Evolutionary conservation across 2,113 vertebrate genomes (phyloP).

Genomic region (Canis aureus): DNA sequence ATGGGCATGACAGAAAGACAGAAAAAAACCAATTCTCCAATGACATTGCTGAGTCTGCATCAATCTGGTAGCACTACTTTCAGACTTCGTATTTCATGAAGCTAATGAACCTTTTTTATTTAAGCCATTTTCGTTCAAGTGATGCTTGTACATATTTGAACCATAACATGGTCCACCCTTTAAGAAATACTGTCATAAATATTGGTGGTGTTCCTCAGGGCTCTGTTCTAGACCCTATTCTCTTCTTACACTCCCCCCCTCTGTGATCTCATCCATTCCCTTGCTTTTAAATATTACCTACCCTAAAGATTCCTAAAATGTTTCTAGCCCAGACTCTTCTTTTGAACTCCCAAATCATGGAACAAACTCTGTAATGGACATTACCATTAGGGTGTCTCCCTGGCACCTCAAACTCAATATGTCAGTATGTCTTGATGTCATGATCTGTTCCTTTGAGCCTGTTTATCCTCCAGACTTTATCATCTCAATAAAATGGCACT

Average conservation of each 20-base stretch:
- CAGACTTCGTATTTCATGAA: neutral
- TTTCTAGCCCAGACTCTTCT: neutral
- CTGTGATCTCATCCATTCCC: neutral
- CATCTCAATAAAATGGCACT: neutral
- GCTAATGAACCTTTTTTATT: neutral
- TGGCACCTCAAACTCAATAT: neutral
- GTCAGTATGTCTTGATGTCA: neutral
- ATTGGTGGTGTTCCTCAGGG: neutral
- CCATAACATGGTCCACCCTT: neutral
- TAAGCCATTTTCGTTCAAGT: neutral
- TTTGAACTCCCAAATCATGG: neutral
- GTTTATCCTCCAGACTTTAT: neutral
- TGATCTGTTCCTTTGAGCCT: neutral
- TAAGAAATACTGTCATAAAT: neutral
- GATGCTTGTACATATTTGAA: neutral
- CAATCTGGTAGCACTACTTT: neutral
- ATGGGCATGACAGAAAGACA: neutral
- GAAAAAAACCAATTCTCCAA: neutral
- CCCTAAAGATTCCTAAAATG: neutral
- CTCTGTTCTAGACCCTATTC: neutral
- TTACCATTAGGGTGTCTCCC: neutral
- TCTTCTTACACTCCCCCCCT: neutral
- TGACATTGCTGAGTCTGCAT: neutral
- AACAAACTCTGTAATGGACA: neutral
- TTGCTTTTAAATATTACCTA: neutral